phyloP scores from a whole-genome alignment of 2,113 vertebrate genomes.

The Myrmecophaga tridactyla region DNA sequence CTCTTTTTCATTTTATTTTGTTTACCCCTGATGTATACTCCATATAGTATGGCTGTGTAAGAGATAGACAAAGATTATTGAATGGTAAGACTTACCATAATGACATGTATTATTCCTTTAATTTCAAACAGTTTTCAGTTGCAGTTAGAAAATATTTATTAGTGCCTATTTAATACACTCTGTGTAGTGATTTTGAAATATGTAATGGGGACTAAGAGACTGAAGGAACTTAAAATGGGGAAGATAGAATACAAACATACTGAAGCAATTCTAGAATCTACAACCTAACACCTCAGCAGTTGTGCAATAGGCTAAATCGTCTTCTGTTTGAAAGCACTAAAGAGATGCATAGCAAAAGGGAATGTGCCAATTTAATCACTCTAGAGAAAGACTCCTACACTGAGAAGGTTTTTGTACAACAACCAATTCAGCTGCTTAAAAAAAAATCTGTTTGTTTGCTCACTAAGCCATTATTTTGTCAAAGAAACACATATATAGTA shows the following conservation, averaged over 20 bases:
- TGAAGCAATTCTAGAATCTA: not conserved
- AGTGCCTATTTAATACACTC: not conserved
- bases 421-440: not conserved
- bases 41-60: not conserved
- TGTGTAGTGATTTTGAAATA: slow-evolving; percentile 11
- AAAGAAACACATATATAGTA: not conserved
- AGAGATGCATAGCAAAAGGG: not conserved
- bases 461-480: slow-evolving; percentile 20
- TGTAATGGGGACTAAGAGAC: not conserved
- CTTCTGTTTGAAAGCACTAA: not conserved
- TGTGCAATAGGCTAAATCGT: not conserved
- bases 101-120: not conserved
- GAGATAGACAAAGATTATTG: not conserved
- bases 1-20: slow-evolving; percentile 49
- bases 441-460: not conserved
- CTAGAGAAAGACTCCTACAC: not conserved
- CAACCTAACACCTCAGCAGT: not conserved
- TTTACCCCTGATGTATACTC: not conserved
- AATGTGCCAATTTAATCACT: not conserved
- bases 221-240: slow-evolving; percentile 22
- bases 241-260: not conserved
- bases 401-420: not conserved
- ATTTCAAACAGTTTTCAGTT: not conserved
- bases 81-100: not conserved
- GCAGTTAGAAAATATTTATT: slow-evolving; percentile 29